Evolutionary conservation across 2,888 invertebrate species (phyloP), one percentile per base, ranked within the genome.

Genomic region (Muscina levida): DNA sequence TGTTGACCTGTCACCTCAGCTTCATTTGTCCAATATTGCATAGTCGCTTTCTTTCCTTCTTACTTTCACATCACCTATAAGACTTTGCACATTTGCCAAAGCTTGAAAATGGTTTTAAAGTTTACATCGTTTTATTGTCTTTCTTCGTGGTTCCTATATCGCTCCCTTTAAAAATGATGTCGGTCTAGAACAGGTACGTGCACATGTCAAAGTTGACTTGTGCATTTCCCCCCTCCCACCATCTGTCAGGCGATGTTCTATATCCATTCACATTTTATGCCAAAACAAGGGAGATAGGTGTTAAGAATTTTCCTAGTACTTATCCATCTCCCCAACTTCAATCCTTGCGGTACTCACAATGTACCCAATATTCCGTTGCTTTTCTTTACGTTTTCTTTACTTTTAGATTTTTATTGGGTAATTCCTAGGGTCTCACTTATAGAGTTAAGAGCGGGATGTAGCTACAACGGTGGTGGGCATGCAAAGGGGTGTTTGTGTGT

Each of bases 151-250:
- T 37, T 22, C 17, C 37, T 66, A 31, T 3, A 31, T 19, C 44
- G 26, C 72, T 74, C 39, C 17, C 56, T 67, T 13, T 56, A 42
- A 70, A 31, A 22, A 73, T 71, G 57, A 66, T 73, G 74, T 71
- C 48, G 67, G 72, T 62, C 77, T 77, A 72, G 53, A 73, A 46
- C 19, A n/a, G 39, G 37, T 68, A 81, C 77, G 81, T 81, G 81
- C 67, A 39, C 62, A 72, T 81, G 71, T 74, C 67, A 71, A 77
- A 67, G 39, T 77, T 72, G 70, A 42, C 57, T 66, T 66, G 17
- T 62, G 44, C n/a, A 22, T 19, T 24, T n/a, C 22, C 15, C 57
- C 15, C 11, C 42, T 37, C 22, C 10, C 17, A n/a, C 10, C 15
- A 31, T 39, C 37, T 31, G 59, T 39, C 59, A 37, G n/a, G n/a